A percentile compares a stretch with the other conserved stretches of the same genome.
Conservation (phyloP, 35 echinoderm and acorn worm genomes). For the Apostichopus californicus region DNA sequence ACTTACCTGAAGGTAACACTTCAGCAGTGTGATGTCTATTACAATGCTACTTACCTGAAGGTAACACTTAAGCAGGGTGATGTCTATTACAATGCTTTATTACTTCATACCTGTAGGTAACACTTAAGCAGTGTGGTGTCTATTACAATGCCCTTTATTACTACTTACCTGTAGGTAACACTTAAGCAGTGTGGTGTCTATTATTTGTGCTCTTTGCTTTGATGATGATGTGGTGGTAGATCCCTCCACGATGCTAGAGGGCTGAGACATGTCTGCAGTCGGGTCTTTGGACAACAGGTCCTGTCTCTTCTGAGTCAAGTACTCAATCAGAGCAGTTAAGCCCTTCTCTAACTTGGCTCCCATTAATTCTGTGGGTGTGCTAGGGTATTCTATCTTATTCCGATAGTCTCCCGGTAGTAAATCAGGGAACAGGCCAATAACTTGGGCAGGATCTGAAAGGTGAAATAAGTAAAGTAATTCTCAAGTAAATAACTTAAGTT, state of each 20-base stretch:
- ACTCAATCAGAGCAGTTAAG: slow-evolving; percentile 87
- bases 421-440: slow-evolving; percentile 93
- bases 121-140: slow-evolving; percentile 98
- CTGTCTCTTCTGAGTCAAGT: slow-evolving; percentile 94
- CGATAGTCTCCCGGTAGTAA: slow-evolving; percentile 89
- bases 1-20: no score
- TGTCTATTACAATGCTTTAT: no score
- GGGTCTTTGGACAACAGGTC: slow-evolving; percentile 74
- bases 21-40: no score
- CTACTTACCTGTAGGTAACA: slow-evolving; percentile 91
- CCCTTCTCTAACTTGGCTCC: slow-evolving; percentile 92
- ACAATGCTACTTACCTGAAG: no score
- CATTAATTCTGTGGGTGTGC: slow-evolving; percentile 63
- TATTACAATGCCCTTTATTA: slow-evolving; percentile 50
- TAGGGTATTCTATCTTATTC: slow-evolving; percentile 87
- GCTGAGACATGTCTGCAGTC: slow-evolving; percentile 60
- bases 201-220: slow-evolving; percentile 88
- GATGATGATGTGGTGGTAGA: slow-evolving; percentile 74
- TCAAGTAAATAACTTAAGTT: no score
- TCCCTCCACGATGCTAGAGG: slow-evolving; percentile 89
- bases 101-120: slow-evolving; percentile 68
- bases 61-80: no score
- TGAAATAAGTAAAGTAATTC: no score
- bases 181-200: slow-evolving; percentile 97
- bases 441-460: slow-evolving; percentile 84